These are phyloP conservation scores for Phenganax stokvisi DNA, from an alignment of 92 coral and sea anemone species.

Conservation along the genomic window DNA sequence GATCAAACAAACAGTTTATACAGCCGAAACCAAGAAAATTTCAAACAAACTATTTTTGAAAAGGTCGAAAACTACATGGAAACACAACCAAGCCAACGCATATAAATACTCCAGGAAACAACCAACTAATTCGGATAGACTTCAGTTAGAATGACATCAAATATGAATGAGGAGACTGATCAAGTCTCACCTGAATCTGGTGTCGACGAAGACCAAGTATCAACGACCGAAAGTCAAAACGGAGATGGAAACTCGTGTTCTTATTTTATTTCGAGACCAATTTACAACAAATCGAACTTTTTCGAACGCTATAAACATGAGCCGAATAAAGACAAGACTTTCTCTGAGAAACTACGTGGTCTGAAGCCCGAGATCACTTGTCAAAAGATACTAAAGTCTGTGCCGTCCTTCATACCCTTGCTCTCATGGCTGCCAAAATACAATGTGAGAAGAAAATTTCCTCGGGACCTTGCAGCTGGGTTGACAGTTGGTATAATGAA, in stretches of 20 bases:
- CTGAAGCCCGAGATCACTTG: conserved; percentile 23
- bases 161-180: background rate
- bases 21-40: too few species aligned
- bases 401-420: conserved; percentile 54
- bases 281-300: conserved; percentile 29
- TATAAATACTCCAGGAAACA: too few species aligned
- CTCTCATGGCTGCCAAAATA: conserved; percentile 78
- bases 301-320: conserved; percentile 23
- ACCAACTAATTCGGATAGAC: too few species aligned
- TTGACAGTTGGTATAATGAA: conserved; percentile 85
- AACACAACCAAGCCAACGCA: too few species aligned
- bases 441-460: conserved; percentile 47
- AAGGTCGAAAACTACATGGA: too few species aligned
- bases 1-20: too few species aligned
- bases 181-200: conserved; percentile 23
- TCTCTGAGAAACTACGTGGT: background rate
- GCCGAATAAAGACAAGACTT: conserved; percentile 9
- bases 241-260: background rate
- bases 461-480: conserved; percentile 73
- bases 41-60: too few species aligned
- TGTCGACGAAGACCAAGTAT: conserved; percentile 23
- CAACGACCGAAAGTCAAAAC: conserved; percentile 34
- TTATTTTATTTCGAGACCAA: conserved; percentile 23
- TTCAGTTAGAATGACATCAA: background rate
- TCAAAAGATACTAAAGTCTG: background rate